Evolutionary conservation across 2,888 invertebrate genomes (phyloP).

Genomic region (Perizoma affinitatum): DNA sequence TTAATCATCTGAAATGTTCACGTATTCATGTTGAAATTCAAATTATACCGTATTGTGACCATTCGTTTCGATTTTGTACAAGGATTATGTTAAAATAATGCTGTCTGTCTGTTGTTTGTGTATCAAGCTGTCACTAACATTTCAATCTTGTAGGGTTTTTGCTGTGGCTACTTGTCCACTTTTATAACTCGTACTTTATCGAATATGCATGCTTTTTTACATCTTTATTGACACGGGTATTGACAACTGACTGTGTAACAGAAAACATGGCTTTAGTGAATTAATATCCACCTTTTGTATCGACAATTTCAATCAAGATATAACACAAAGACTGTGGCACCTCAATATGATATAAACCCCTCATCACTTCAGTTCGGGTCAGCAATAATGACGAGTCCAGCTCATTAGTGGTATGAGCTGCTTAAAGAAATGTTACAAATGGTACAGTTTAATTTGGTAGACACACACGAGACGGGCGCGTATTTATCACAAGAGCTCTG

Average conservation of each 20-base stretch:
- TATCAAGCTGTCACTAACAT: slow-evolving; percentile 81
- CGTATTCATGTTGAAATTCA: slow-evolving; percentile 78
- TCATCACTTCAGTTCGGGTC: slow-evolving; percentile 38
- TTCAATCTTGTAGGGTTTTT: slow-evolving; percentile 79
- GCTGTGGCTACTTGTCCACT: slow-evolving; percentile 66
- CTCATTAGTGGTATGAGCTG: slow-evolving; percentile 72
- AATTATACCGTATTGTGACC: slow-evolving; percentile 74
- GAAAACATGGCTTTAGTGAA: slow-evolving; percentile 46
- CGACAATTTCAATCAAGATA: slow-evolving; percentile 46
- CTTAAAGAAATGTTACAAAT: slow-evolving; percentile 80
- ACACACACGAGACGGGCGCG: slow-evolving; percentile 76
- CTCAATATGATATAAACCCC: slow-evolving; percentile 24
- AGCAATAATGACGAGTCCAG: slow-evolving; percentile 53
- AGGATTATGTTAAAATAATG: slow-evolving; percentile 82
- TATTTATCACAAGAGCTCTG: slow-evolving; percentile 79
- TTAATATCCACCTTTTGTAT: slow-evolving; percentile 45
- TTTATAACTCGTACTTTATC: slow-evolving; percentile 62
- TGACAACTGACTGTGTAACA: slow-evolving; percentile 70
- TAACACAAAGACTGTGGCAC: slow-evolving; percentile 14
- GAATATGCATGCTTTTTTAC: slow-evolving; percentile 80
- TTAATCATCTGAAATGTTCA: slow-evolving; percentile 72
- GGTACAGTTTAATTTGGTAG: slow-evolving; percentile 82
- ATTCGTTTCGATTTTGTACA: slow-evolving; percentile 75
- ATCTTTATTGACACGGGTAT: slow-evolving; percentile 78
- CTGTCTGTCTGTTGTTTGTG: slow-evolving; percentile 79